Percentiles rank a stretch among this genome's conserved stretches.
These are phyloP conservation scores for Aphis craccivora DNA, from an alignment of 1,140 invertebrate species.

Conservation along the genomic window DNA sequence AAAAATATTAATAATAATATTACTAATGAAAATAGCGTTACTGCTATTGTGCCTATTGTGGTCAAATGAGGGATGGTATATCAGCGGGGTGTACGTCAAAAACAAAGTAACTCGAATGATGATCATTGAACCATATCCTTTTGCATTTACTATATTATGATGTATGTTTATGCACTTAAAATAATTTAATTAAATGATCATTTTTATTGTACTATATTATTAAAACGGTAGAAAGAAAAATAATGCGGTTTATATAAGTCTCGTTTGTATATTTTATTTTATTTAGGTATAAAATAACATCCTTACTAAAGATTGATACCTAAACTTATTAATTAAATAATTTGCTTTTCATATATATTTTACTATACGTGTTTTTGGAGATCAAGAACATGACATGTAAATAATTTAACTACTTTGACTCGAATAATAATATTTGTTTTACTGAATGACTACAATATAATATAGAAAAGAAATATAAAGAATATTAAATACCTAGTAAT, in stretches of 20 bases:
- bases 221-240: background rate
- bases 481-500: background rate
- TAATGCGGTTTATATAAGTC: background rate
- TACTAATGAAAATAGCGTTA: background rate
- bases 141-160: background rate
- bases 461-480: background rate
- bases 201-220: background rate
- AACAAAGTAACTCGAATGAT: background rate
- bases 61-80: background rate
- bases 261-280: background rate
- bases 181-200: background rate
- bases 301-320: background rate
- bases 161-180: background rate
- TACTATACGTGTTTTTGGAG: background rate
- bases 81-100: background rate
- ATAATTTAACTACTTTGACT: conserved; percentile 37
- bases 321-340: background rate
- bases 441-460: background rate
- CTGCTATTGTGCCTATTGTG: background rate
- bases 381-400: conserved; percentile 19
- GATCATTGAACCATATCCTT: background rate
- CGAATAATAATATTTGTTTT: background rate
- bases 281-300: background rate
- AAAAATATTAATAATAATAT: background rate
- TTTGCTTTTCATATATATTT: conserved; percentile 12